Percentiles rank a stretch among this genome's conserved stretches.
Evolutionary conservation across 2,113 vertebrate species (phyloP).

Genomic region (Nyctereutes procyonoides): DNA sequence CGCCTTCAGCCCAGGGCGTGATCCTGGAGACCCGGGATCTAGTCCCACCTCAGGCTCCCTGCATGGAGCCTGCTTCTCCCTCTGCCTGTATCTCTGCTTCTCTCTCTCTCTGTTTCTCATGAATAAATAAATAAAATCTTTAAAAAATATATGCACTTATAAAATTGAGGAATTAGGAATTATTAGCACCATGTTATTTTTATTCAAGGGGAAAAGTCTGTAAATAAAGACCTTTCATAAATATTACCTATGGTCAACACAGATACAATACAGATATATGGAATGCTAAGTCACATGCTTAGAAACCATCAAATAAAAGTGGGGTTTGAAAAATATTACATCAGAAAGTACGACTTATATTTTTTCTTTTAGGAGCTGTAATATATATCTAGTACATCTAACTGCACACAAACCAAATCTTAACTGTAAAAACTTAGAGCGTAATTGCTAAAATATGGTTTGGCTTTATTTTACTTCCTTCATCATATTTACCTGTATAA

Average conservation of each 20-base stretch:
- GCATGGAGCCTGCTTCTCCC: too few species aligned
- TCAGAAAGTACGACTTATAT: background rate
- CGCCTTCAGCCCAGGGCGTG: too few species aligned
- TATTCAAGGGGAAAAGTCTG: conserved; percentile 3
- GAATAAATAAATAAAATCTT: too few species aligned
- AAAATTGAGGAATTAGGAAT: background rate
- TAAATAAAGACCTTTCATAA: background rate
- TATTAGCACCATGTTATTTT: background rate
- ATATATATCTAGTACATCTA: background rate
- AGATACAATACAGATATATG: background rate
- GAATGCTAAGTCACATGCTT: background rate
- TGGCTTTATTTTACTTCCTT: background rate
- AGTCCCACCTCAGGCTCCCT: too few species aligned
- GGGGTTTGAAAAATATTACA: background rate
- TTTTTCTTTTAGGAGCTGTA: background rate
- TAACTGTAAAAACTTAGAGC: background rate
- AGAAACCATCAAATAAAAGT: background rate
- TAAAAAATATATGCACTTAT: background rate
- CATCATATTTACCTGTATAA: conserved; percentile 92
- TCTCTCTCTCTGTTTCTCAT: too few species aligned
- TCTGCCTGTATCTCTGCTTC: too few species aligned
- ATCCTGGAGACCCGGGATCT: too few species aligned
- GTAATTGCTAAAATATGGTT: background rate
- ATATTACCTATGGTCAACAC: background rate
- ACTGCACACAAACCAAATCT: background rate